phyloP scores from a whole-genome alignment of 1,140 invertebrate species.

The Drosophila bocki region DNA sequence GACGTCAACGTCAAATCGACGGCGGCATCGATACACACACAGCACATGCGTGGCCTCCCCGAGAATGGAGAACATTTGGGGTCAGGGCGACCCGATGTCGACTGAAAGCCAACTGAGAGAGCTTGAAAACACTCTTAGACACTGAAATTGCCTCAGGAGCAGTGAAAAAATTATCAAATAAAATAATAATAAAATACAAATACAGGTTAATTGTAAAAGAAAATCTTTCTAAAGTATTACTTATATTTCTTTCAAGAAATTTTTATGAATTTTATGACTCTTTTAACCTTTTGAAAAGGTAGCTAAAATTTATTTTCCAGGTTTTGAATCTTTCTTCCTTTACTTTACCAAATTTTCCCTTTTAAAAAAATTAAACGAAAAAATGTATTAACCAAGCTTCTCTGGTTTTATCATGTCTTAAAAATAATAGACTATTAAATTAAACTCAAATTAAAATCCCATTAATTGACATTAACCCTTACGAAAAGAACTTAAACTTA shows the following conservation, averaged over 20 bases:
- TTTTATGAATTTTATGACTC: no score
- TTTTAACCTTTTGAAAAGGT: background rate
- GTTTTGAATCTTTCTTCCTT: background rate
- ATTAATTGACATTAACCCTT: background rate
- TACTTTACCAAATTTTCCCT: background rate
- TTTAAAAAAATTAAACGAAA: background rate
- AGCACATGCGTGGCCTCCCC: constrained; percentile 62
- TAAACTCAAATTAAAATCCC: no score
- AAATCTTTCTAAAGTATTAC: background rate
- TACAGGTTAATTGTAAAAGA: no score
- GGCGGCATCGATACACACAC: constrained; percentile 5
- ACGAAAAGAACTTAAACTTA: background rate
- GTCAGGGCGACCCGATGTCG: constrained; percentile 39
- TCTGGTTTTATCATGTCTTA: background rate
- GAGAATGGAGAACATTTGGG: constrained; percentile 58
- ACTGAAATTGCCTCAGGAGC: background rate
- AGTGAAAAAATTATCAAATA: background rate
- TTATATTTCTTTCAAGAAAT: background rate
- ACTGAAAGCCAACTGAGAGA: background rate
- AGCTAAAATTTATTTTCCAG: background rate
- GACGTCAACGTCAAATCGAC: constrained; percentile 40
- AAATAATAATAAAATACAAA: no score
- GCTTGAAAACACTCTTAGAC: background rate
- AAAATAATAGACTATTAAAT: background rate
- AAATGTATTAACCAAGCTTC: background rate